Base-by-base conservation (phyloP, 1,140 invertebrate species). In the Magallana angulata region DNA sequence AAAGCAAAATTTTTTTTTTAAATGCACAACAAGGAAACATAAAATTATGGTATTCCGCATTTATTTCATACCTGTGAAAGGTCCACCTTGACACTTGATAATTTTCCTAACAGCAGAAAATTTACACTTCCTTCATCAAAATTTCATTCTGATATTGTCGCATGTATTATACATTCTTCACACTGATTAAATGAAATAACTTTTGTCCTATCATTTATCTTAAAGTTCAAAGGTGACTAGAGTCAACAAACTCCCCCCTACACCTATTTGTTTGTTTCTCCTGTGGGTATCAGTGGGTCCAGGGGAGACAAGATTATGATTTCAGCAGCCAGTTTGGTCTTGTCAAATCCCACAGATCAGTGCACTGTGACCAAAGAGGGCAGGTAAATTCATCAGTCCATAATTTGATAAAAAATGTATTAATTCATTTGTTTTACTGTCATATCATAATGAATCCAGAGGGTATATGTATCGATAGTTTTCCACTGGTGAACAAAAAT, bases 181-280 rank as follows among this genome's bases (percentile, higher is more conserved):
- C 24, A 76, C 8, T 30, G 8, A 76, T 76, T 30, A 36, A 30
- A 76, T 48, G 36, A 48, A 48, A 48, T 48, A 48, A 48, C 36
- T 48, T 48, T 76, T 7, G 16, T 64, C 16, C 18, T 7, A 64
- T 18, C 18, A 18, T 64, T 64, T 64, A 76, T 76, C 68, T 76
- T 9, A 36, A 76, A 76, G 68, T 76, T 76, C 68, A 76, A 76
- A 76, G 68, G 68, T 76, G 68, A 30, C 8, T 24, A 76, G 5
- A 30, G 68, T 76, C 9, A 76, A 76, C 68, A 76, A 30, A 48
- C 24, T 11, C 36, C 6, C 18, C 68, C 24, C 8, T 76, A n/a
- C 60, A 48, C 5, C 0, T 48, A 48, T 48, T 48, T 48, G 36
- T 48, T 48, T 48, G 36, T 48, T 48, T 2, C 5, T 48, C 36